These are phyloP conservation scores for Xylocopa sonorina DNA, from an alignment of 1,140 invertebrate species.

Conservation along the genomic window DNA sequence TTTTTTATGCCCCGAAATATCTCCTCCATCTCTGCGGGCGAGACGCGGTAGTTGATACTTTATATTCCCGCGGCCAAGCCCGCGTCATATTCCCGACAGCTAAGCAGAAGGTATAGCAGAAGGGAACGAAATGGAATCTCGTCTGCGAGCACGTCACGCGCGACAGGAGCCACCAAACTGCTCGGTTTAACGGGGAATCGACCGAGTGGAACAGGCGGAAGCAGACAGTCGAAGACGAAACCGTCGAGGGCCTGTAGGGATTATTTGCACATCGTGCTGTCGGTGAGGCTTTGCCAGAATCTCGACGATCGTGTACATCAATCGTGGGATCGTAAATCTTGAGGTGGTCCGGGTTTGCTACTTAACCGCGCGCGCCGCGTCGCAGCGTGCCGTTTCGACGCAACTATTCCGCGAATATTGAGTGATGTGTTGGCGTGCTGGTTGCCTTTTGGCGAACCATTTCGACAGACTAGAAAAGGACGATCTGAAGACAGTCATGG, in stretches of 20 bases:
- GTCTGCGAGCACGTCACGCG: slow-evolving; percentile 59
- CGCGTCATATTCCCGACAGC: slow-evolving; percentile 46
- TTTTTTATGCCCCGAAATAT: slow-evolving; percentile 12
- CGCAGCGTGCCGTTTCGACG: background rate
- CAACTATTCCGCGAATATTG: background rate
- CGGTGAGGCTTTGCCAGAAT: slow-evolving; percentile 32
- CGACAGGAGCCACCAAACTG: slow-evolving; percentile 60
- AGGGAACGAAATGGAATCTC: slow-evolving; percentile 58
- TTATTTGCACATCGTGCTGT: slow-evolving; percentile 59
- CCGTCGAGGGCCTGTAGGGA: slow-evolving; percentile 44
- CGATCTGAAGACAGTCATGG: background rate
- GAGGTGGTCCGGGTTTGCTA: background rate
- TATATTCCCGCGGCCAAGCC: slow-evolving; percentile 36
- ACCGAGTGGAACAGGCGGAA: slow-evolving; percentile 37
- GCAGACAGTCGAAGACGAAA: slow-evolving; percentile 31
- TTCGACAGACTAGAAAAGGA: background rate
- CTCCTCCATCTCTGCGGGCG: slow-evolving; percentile 34
- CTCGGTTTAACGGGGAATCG: slow-evolving; percentile 52
- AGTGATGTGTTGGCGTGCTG: background rate
- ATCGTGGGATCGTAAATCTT: slow-evolving; percentile 41
- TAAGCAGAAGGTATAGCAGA: slow-evolving; percentile 38
- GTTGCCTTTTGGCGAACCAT: background rate
- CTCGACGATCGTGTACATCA: slow-evolving; percentile 37
- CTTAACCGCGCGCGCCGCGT: background rate
- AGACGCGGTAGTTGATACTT: slow-evolving; percentile 43